phyloP scores from a whole-genome alignment of 23 tunicate genomes.

The Corella eumyota region DNA sequence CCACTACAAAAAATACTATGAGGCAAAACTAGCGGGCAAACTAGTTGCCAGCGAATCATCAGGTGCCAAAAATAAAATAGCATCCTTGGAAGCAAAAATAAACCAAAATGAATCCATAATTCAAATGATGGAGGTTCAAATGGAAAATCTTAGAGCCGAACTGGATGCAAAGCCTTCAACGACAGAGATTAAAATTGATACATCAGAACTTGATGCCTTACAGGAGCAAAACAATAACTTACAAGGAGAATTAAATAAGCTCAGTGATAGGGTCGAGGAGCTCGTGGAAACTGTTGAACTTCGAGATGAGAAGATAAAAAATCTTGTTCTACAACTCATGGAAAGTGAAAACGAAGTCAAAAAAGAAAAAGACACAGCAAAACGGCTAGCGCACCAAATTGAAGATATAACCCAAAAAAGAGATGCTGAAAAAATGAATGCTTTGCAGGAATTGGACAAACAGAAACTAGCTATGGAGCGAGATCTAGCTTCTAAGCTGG shows the following conservation, averaged over 20 bases:
- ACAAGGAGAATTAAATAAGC: conserved; percentile 21
- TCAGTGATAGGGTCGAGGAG: conserved; percentile 51
- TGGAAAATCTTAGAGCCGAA: conserved; percentile 45
- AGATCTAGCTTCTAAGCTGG: conserved; percentile 56
- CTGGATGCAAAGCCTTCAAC: conserved; percentile 24
- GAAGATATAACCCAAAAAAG: conserved; percentile 42
- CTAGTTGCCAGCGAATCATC: conserved; percentile 29
- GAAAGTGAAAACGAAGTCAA: conserved; percentile 29
- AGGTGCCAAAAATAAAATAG: conserved; percentile 19
- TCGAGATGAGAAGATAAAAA: conserved; percentile 42
- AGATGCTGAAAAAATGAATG: conserved; percentile 20
- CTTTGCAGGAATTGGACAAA: conserved; percentile 39
- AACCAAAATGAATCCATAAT: conserved; percentile 38
- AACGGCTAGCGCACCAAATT: conserved; percentile 41
- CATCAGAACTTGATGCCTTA: conserved; percentile 56
- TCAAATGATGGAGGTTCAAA: conserved; percentile 71
- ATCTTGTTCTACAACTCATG: conserved; percentile 29
- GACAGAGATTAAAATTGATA: conserved; percentile 41
- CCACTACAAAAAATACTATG: conserved; percentile 74
- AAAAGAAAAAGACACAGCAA: conserved; percentile 31
- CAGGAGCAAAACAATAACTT: conserved; percentile 37
- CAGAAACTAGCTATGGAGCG: conserved; percentile 48
- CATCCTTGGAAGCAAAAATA: conserved; percentile 35
- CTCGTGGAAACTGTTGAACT: conserved; percentile 20
- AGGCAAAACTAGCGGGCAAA: conserved; percentile 62